Conservation (phyloP, 2,113 vertebrate genomes). For the Elachura formosa region DNA sequence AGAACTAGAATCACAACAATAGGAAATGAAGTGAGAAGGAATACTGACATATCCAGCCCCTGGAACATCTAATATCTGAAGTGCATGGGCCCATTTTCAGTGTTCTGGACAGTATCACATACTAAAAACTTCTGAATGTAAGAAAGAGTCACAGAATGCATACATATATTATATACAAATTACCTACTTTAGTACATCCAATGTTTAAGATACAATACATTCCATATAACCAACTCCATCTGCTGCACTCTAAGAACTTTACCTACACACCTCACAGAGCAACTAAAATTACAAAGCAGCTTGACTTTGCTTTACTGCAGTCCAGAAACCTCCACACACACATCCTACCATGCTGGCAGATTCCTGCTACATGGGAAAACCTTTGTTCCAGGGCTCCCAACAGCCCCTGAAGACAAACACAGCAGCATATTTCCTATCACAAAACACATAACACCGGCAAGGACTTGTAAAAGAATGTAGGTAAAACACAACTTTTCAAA, state of each 20-base stretch:
- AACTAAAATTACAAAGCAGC: background rate
- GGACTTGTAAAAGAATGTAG: background rate
- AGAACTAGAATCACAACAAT: background rate
- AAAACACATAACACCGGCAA: fast-evolving
- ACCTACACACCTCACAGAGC: background rate
- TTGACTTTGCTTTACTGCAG: background rate
- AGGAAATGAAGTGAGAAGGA: background rate
- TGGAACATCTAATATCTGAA: background rate
- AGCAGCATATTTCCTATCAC: background rate
- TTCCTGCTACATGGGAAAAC: background rate
- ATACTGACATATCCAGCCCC: background rate
- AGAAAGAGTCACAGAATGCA: background rate
- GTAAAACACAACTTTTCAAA: background rate
- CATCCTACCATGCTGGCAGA: background rate
- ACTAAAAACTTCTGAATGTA: background rate
- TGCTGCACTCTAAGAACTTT: background rate
- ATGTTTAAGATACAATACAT: background rate
- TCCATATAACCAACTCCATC: background rate
- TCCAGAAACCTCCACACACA: background rate
- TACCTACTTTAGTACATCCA: background rate
- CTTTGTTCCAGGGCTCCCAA: background rate
- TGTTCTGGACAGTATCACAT: background rate
- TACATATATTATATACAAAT: fast-evolving
- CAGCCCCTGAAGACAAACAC: background rate
- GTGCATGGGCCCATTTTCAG: background rate